Evolutionary conservation across 2,113 vertebrate genomes (phyloP).

Genomic region (Otocyon megalotis): DNA sequence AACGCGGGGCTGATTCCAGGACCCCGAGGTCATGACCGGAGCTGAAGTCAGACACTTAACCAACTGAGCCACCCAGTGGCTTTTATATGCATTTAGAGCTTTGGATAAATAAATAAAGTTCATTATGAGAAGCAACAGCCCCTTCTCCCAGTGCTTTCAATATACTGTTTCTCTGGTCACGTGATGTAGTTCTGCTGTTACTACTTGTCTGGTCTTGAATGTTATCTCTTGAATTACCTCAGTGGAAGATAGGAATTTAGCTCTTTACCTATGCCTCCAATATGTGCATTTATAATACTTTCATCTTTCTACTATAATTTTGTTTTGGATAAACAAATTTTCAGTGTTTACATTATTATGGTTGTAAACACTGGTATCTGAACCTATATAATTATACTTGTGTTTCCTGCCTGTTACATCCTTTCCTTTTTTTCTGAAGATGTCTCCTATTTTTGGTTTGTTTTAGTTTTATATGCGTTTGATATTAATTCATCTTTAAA

Average conservation of each 20-base stretch:
- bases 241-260: background rate
- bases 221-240: background rate
- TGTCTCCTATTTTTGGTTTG: background rate
- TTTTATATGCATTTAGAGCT: background rate
- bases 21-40: background rate
- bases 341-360: background rate
- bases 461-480: background rate
- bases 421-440: background rate
- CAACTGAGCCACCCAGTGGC: background rate
- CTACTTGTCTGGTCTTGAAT: background rate
- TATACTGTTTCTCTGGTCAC: background rate
- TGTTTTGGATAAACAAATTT: background rate
- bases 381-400: background rate
- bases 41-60: background rate
- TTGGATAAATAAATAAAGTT: background rate
- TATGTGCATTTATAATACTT: background rate
- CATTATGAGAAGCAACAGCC: background rate
- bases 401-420: background rate
- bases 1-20: background rate
- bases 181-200: background rate
- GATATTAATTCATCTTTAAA: background rate
- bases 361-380: background rate
- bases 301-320: background rate
- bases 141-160: background rate
- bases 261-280: rapidly evolving